Evolutionary conservation across 2,888 invertebrate genomes (phyloP), one percentile per base, ranked within the genome.

Genomic region (Agonopterix arenella): DNA sequence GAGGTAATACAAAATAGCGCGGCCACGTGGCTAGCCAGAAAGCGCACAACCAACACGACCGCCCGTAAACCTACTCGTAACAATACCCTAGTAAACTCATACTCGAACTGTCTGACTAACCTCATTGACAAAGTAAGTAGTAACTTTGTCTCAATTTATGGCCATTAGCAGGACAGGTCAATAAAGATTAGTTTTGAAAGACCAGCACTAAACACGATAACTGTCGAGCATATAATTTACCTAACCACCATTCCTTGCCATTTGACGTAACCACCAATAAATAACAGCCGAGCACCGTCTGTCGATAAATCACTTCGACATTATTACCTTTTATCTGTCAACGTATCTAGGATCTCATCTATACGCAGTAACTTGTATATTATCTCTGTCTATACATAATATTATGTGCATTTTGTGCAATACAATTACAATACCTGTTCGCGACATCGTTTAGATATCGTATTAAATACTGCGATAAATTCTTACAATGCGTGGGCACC

Each of bases 401-500:
- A 28, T 28, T 28, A 28, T 28, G 28, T 28, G 28, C 28, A 28
- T 28, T 37, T 49, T 41, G 13, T 41, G 37, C 37, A 51, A 50
- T 43, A 44, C 53, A 46, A 48, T 53, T 55, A 54, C 50, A 52
- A 55, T 49, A 42, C 50, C 54, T 55, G 54, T 53, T 48, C 42
- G 51, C 54, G 45, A 54, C 54, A 58, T 55, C 56, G 56, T 56
- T 58, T 54, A 56, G 58, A 58, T 58, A 58, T 54, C 49, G 56
- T 37, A 45, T 45, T 42, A 66, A 69, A 67, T 68, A 64, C 61
- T 56, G 51, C 64, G 51, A 66, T 70, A 70, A 72, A 70, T 72
- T 61, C 55, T 47, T 43, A 50, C 56, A 48, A 56, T 61, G 65
- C 67, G 66, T 68, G 66, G 67, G 66, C 59, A 60, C 57, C 53